Evolutionary conservation across 2,113 vertebrate species (phyloP).

Genomic region (Otocyon megalotis): DNA sequence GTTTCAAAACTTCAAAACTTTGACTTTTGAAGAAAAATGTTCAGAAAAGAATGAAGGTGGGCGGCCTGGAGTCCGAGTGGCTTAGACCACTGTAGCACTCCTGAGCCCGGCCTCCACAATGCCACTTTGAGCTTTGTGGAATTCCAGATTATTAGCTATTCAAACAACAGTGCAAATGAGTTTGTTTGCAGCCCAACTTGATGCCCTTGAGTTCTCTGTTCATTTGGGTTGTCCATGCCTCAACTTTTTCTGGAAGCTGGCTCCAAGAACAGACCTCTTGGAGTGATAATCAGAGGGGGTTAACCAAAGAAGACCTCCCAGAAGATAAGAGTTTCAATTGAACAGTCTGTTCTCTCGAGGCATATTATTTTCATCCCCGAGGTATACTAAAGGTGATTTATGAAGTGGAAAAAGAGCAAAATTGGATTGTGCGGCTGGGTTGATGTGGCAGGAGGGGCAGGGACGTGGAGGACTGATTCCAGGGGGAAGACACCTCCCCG

Average conservation of each 20-base stretch:
- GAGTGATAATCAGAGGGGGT: neutral
- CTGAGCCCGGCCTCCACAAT: neutral
- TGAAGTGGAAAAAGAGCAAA: neutral
- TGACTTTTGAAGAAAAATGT: conserved; percentile 36
- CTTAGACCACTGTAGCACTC: neutral
- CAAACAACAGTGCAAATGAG: neutral
- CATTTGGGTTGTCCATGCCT: neutral
- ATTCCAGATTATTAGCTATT: conserved; percentile 31
- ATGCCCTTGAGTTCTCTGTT: conserved; percentile 24
- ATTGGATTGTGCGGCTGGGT: conserved; percentile 20
- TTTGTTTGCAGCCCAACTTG: neutral
- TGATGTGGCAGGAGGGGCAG: neutral
- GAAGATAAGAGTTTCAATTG: neutral
- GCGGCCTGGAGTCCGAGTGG: neutral
- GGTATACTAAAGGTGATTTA: conserved; percentile 14
- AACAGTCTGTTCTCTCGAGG: neutral
- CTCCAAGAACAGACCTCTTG: conserved; percentile 3
- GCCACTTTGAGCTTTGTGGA: conserved; percentile 11
- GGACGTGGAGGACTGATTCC: neutral
- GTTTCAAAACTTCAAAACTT: conserved; percentile 1
- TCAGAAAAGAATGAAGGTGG: conserved; percentile 17
- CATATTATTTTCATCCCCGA: conserved; percentile 44
- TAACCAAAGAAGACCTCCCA: conserved; percentile 9
- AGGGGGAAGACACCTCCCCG: neutral
- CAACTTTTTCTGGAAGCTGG: neutral